Evolutionary conservation across 2,797 vertebrate genomes (phyloP), one percentile per base, ranked within the genome.

Genomic region (Chelon auratus): DNA sequence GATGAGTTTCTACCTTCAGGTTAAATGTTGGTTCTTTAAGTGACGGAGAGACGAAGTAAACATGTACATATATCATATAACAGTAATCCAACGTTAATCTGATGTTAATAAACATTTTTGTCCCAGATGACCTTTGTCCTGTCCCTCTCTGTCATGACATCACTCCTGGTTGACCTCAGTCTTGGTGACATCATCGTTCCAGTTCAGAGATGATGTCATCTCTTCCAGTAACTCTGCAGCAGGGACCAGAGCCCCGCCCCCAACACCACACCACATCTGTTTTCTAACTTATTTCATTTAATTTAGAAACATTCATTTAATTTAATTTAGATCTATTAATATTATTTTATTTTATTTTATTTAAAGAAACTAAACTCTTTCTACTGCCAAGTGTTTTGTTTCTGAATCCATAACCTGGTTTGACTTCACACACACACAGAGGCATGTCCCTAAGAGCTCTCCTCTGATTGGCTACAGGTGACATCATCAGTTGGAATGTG

Each of bases 381-480:
- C 22, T 22, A 22, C 22, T 22, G 22, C 22, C 22, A 22, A 22
- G 22, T 22, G 22, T 22, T 22, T 22, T 22, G 22, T 22, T 22
- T 22, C 22, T 22, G 22, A 22, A 22, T 22, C 22, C 22, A 22
- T 22, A 22, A 22, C 22, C 22, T 22, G 22, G 22, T 22, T 22
- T 22, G 22, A 22, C 22, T 22, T 22, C 22, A 39, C 54, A 65
- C 60, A 63, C 62, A 30, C 56, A 48, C 60, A 0, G 51, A 26
- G 42, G 33, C 33, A 13, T 40, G 56, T 58, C 61, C 69, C 42
- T 42, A 54, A 61, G 65, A 68, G 24, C 84, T 83, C 42, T 45
- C 63, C 13, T 61, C 75, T 87, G 78, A 92, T 91, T 91, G 91
- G 91, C 80, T 89, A 70, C 5, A 24, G 72, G 68, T 92, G 90